These are phyloP conservation scores for Paracyprichromis sp. DNA, from an alignment of 2,113 vertebrate genomes.

Conservation along the genomic window DNA sequence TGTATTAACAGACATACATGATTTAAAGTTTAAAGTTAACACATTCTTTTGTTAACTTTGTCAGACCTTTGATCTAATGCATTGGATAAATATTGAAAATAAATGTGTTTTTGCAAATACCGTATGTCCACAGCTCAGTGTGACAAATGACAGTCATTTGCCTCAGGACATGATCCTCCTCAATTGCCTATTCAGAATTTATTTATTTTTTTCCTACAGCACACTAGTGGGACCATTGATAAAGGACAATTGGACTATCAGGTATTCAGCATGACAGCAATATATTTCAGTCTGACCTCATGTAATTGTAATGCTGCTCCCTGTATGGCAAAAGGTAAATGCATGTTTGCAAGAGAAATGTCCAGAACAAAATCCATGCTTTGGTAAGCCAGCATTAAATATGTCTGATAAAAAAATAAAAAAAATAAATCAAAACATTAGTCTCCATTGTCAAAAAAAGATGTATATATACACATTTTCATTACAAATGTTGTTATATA, in stretches of 20 bases:
- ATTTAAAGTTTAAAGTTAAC: neutral
- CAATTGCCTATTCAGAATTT: neutral
- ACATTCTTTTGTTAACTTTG: neutral
- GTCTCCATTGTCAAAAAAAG: neutral
- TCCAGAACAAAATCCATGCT: neutral
- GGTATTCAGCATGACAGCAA: neutral
- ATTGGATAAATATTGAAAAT: neutral
- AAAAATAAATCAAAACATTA: neutral
- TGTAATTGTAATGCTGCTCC: neutral
- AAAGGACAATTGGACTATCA: conserved; percentile 5
- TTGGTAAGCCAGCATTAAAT: neutral
- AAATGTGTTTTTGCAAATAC: neutral
- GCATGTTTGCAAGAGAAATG: neutral
- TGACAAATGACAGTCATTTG: conserved; percentile 24
- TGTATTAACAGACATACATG: neutral
- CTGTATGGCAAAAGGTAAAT: neutral
- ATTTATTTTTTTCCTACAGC: neutral
- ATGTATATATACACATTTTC: neutral
- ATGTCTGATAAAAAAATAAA: neutral
- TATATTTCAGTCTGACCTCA: neutral
- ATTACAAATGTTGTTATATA: neutral
- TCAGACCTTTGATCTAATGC: neutral
- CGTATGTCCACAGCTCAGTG: neutral
- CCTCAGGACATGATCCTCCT: conserved; percentile 12
- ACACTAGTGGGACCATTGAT: neutral